Evolutionary conservation across 2,888 invertebrate species (phyloP).

Genomic region (Brachyptera risi): DNA sequence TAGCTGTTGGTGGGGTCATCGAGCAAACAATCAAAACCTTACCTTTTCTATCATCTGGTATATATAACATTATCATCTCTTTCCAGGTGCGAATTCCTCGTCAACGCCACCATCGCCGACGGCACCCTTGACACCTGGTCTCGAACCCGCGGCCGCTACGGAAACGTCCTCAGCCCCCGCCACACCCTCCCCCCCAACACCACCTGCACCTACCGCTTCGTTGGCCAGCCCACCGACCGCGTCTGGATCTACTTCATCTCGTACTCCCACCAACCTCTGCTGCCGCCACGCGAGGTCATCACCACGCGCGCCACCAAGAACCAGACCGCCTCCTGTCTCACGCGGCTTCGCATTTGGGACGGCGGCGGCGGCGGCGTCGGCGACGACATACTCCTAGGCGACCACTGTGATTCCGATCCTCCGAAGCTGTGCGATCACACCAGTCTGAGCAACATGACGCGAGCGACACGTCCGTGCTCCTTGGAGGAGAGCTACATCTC

Average conservation of each 20-base stretch:
- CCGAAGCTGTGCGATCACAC: conserved; percentile 81
- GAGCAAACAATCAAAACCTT: too few relatives aligned
- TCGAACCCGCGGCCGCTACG: conserved; percentile 58
- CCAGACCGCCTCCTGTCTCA: conserved; percentile 54
- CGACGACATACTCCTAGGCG: conserved; percentile 52
- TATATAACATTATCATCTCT: too few relatives aligned
- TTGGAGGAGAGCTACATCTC: conserved; percentile 76
- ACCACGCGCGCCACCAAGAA: conserved; percentile 19
- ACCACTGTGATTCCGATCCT: conserved; percentile 68
- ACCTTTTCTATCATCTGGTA: too few relatives aligned
- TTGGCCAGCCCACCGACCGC: conserved; percentile 71
- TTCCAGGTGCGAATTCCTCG: conserved; percentile 65
- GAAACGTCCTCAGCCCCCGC: conserved; percentile 69
- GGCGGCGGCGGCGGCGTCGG: conserved; percentile 49
- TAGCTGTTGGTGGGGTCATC: too few relatives aligned
- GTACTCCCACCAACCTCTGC: conserved; percentile 73
- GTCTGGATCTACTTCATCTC: conserved; percentile 87
- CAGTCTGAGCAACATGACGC: conserved; percentile 64
- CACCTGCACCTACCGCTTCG: conserved; percentile 81
- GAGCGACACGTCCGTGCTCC: conserved; percentile 74
- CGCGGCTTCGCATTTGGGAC: conserved; percentile 70
- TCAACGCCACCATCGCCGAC: conserved; percentile 67
- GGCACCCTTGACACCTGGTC: conserved; percentile 46
- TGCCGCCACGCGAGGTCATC: conserved; percentile 47
- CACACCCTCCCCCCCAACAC: conserved; percentile 83